Evolutionary conservation across 2,797 vertebrate species (phyloP), one percentile per base, ranked within the genome.

Genomic region (Clarias laeviceps): DNA sequence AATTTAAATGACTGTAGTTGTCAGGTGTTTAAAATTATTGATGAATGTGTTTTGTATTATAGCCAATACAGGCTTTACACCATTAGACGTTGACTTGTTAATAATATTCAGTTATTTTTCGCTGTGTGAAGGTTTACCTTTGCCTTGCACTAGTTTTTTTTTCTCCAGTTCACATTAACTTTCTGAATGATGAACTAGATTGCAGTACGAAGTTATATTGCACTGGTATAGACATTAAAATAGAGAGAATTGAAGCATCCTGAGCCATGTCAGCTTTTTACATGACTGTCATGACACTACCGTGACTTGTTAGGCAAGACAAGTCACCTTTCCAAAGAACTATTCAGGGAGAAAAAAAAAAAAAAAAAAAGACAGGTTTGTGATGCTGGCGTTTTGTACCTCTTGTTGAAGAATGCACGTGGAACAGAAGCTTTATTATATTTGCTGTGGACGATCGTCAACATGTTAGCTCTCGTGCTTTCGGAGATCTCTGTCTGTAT

Each of bases 341-440:
- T 82, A 24, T 77, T 82, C 84, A 85, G 69, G 80, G 80, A 82
- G 18, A 76, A 18, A 69, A 9, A 40, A 70, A 34, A 12, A 61
- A 50, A 14, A 24, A n/a, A 5, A 50, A 22, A 57, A 37, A n/a
- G 37, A n/a, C 32, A 78, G 57, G 24, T 70, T 86, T 59, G 69
- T 3, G 40, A 27, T 27, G 65, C 56, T 77, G 85, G 45, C 29
- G 17, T 82, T 86, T 86, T 82, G 85, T 73, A 86, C 85, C 85
- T 86, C 84, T 29, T 32, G 70, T 45, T 61, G n/a, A 69, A 78
- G 64, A 61, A 68, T 29, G 70, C 81, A 77, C 80, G 12, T 8
- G 50, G 59, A 82, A n/a, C 50, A 11, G 9, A 27, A 77, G 80
- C 70, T 82, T 82, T 86, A 68, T 14, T 34, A 62, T 40, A 6